A percentile compares a stretch with the other conserved stretches of the same genome.
phyloP scores from a whole-genome alignment of 2,113 vertebrate genomes.

The Hyaena hyaena region DNA sequence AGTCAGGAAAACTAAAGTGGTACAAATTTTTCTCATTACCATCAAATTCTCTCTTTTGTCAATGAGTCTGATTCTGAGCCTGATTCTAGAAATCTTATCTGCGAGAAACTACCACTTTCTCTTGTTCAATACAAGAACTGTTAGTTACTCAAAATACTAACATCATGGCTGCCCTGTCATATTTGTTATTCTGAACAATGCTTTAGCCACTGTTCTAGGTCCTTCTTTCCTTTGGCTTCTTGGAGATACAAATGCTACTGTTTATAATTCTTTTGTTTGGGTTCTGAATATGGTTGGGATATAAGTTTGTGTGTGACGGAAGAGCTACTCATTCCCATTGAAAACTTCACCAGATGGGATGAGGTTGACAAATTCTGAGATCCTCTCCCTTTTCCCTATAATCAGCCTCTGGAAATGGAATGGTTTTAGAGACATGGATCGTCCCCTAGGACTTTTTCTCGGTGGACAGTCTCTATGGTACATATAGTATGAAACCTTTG shows the following conservation, averaged over 20 bases:
- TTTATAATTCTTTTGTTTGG: neutral
- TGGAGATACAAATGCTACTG: neutral
- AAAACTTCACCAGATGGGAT: neutral
- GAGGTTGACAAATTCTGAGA: neutral
- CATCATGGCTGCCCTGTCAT: no score
- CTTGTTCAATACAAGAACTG: neutral
- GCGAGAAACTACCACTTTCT: neutral
- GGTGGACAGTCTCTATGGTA: neutral
- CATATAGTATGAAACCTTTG: neutral
- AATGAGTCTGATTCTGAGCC: neutral
- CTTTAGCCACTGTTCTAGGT: neutral
- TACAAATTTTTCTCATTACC: neutral
- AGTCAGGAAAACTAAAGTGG: neutral
- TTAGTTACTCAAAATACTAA: neutral
- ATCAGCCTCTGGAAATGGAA: neutral
- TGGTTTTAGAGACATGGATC: neutral
- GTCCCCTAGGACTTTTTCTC: neutral
- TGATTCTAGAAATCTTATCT: neutral
- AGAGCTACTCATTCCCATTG: neutral
- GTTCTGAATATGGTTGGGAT: neutral
- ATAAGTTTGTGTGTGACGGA: neutral
- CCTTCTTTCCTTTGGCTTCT: neutral
- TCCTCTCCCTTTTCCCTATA: neutral
- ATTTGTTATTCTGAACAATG: neutral
- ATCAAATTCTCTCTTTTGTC: neutral